Conservation (phyloP, 2,113 vertebrate genomes). For the Apus apus region DNA sequence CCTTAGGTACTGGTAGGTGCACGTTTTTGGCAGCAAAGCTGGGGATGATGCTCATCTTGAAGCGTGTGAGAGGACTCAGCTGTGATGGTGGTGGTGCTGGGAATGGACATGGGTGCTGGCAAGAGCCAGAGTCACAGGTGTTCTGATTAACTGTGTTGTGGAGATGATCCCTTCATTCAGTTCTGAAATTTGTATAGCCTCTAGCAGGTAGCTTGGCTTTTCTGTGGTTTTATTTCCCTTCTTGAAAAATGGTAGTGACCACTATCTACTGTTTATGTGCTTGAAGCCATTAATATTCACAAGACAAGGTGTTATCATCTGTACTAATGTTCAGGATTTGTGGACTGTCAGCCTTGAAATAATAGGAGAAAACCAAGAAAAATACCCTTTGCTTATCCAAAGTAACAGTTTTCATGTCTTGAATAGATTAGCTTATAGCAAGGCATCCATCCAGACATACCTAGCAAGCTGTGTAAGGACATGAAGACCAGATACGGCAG, state of each 20-base stretch:
- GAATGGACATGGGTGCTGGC: not conserved
- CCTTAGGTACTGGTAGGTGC: conserved; percentile 82
- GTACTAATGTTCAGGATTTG: not conserved
- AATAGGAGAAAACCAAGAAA: not conserved
- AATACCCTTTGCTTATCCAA: not conserved
- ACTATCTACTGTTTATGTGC: rapidly evolving
- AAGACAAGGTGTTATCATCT: not conserved
- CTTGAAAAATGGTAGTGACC: not conserved
- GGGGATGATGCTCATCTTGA: not conserved
- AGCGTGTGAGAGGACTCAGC: not conserved
- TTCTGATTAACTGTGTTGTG: not conserved
- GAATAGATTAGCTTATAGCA: not conserved
- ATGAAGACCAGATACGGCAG: not conserved
- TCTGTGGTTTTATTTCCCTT: not conserved
- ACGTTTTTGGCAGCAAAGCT: rapidly evolving
- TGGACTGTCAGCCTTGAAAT: not conserved
- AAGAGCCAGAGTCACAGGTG: too few relatives aligned
- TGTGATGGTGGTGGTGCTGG: not conserved
- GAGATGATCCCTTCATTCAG: not conserved
- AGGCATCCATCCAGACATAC: not conserved
- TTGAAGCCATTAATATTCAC: not conserved
- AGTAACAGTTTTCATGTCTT: not conserved
- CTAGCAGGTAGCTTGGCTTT: not conserved
- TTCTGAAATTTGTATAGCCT: not conserved
- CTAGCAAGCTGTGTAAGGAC: not conserved